A percentile compares a stretch with the other conserved stretches of the same genome.
These are phyloP conservation scores for Perizoma affinitatum DNA, from an alignment of 2,888 invertebrate species.

Conservation along the genomic window DNA sequence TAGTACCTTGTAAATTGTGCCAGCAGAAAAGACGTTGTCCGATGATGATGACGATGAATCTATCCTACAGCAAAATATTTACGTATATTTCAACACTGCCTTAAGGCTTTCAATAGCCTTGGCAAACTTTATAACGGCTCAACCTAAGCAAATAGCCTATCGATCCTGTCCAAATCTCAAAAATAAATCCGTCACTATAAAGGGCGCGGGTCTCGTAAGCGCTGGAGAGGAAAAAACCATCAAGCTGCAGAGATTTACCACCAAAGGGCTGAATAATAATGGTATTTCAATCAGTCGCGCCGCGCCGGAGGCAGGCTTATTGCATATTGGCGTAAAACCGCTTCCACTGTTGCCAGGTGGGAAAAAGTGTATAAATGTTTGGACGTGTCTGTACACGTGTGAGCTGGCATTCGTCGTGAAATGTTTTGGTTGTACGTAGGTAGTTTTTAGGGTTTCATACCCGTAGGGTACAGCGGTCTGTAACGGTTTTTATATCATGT, in stretches of 20 bases:
- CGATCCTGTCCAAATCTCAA: slow-evolving; percentile 58
- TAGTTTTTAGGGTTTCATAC: too few relatives aligned
- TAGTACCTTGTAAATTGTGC: too few relatives aligned
- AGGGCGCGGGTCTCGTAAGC: slow-evolving; percentile 57
- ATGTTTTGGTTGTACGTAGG: too few relatives aligned
- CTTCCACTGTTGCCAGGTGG: slow-evolving; percentile 19
- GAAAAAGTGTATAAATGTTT: slow-evolving; percentile 11
- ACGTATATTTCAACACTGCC: neutral
- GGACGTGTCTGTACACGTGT: too few relatives aligned
- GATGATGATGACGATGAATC: too few relatives aligned
- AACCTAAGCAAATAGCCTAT: slow-evolving; percentile 47
- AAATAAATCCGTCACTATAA: slow-evolving; percentile 61
- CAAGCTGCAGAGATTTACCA: slow-evolving; percentile 72
- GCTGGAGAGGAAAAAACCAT: slow-evolving; percentile 68
- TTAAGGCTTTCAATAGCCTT: slow-evolving; percentile 14
- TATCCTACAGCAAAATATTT: too few relatives aligned
- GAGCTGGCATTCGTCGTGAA: too few relatives aligned
- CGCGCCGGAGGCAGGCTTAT: slow-evolving; percentile 40
- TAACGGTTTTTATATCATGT: too few relatives aligned
- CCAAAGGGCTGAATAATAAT: slow-evolving; percentile 74
- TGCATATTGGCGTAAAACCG: slow-evolving; percentile 42
- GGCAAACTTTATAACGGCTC: slow-evolving; percentile 24
- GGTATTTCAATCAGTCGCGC: slow-evolving; percentile 79
- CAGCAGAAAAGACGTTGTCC: too few relatives aligned
- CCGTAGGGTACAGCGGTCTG: too few relatives aligned